These are phyloP conservation scores for Rhopilema esculentum DNA, from an alignment of 30 jellyfish, hydroid and myxozoan species.

Conservation along the genomic window DNA sequence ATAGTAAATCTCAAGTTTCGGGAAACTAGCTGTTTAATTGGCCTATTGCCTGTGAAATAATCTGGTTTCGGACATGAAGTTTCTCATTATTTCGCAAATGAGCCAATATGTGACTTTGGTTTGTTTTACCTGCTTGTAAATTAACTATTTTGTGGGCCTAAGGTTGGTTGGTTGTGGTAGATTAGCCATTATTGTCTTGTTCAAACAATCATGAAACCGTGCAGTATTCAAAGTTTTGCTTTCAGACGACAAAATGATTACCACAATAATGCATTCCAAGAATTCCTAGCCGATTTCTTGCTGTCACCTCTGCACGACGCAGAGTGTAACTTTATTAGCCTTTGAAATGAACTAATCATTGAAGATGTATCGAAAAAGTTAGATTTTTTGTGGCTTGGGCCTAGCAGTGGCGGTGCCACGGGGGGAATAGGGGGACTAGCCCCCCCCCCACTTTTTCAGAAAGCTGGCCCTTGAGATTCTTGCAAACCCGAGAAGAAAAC, in stretches of 20 bases:
- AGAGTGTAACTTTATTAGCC: not conserved
- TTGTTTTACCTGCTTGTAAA: not conserved
- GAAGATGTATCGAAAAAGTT: too few relatives aligned
- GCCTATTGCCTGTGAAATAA: not conserved
- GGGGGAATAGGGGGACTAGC: too few relatives aligned
- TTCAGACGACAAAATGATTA: not conserved
- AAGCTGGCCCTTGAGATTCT: too few relatives aligned
- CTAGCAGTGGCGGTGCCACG: too few relatives aligned
- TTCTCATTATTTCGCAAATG: not conserved
- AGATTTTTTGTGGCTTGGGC: too few relatives aligned
- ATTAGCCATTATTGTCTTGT: not conserved
- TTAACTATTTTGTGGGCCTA: not conserved
- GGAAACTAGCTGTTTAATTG: not conserved
- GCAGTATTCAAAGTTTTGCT: not conserved
- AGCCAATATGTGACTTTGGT: not conserved
- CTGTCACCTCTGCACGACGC: not conserved
- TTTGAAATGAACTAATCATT: not conserved
- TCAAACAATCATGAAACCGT: not conserved
- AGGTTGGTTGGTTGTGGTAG: not conserved
- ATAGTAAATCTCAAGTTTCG: constrained; percentile 45
- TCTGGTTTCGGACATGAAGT: not conserved
- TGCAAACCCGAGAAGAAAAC: too few relatives aligned
- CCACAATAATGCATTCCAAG: not conserved
- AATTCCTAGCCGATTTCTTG: not conserved
- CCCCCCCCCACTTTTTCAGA: too few relatives aligned